Evolutionary conservation across 2,888 invertebrate genomes (phyloP).

Genomic region (Anoncus sp.): DNA sequence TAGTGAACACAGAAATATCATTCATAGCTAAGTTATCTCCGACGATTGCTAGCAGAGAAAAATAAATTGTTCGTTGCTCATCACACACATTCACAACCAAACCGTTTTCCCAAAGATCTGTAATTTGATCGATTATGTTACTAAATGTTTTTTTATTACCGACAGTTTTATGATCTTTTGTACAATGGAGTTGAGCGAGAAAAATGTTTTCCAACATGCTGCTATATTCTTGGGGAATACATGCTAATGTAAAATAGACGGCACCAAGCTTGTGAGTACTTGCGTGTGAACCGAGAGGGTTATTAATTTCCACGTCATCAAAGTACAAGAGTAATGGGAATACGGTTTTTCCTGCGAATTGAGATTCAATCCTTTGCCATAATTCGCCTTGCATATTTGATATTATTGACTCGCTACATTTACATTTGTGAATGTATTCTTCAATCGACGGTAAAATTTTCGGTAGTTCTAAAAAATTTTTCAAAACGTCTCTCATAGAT

Average conservation of each 20-base stretch:
- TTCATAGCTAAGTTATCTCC: conserved; percentile 60
- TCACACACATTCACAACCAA: conserved; percentile 29
- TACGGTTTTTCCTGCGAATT: conserved; percentile 44
- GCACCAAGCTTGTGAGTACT: conserved; percentile 65
- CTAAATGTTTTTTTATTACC: conserved; percentile 33
- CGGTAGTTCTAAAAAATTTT: conserved; percentile 57
- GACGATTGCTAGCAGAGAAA: conserved; percentile 45
- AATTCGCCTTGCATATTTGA: conserved; percentile 49
- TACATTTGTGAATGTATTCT: conserved; percentile 25
- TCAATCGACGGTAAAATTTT: conserved; percentile 50
- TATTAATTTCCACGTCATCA: conserved; percentile 68
- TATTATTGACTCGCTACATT: conserved; percentile 27
- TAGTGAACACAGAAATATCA: conserved; percentile 49
- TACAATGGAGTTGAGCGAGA: conserved; percentile 63
- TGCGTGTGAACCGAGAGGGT: conserved; percentile 61
- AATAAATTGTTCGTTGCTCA: conserved; percentile 38
- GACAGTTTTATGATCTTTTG: conserved; percentile 47
- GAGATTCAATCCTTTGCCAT: conserved; percentile 52
- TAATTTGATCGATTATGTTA: conserved; percentile 31
- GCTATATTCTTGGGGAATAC: conserved; percentile 56
- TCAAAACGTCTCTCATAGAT: conserved; percentile 54
- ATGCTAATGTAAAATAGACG: conserved; percentile 58
- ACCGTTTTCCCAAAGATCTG: conserved; percentile 48
- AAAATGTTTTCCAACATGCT: conserved; percentile 67
- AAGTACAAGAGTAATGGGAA: conserved; percentile 53